Base-by-base conservation (phyloP, 2,888 invertebrate genomes). In the Spialia ferax region DNA sequence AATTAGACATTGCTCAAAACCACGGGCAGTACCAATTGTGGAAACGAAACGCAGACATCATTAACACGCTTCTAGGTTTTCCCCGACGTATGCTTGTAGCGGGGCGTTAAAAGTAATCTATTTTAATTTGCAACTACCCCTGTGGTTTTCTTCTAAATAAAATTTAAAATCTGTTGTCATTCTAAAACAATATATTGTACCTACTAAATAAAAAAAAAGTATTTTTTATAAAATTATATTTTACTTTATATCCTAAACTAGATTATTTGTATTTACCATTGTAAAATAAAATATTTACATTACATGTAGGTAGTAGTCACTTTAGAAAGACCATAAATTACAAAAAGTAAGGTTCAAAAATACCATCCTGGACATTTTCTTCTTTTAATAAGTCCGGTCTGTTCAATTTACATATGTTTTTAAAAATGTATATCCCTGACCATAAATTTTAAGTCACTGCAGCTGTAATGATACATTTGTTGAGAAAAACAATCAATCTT, bases 71-170 rank as follows among this genome's bases (percentile, higher is more conserved):
- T n/a, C 87, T 97, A 45, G 95, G 96, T n/a, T 84, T 97, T 59
- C 97, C 97, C 8, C 96, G 96, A 79, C 96, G 95, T 70, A 95
- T 97, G 95, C 95, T 96, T 77, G 96, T 96, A 67, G 97, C 96
- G 50, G 97, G 97, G 62, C 96, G 95, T 84, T 95, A 87, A 45
- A 45, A 45, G 7, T 0, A 42, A 6, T 15, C 4, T 13, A 13
- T 35, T 35, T 35, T 13, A n/a, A n/a, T 29, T 29, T 29, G 29
- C 29, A 29, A 29, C 13, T 3, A 35, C 2, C 1, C 11, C 1
- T 35, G 13, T 35, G n/a, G 13, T 38, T 3, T 38, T 4, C 4
- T 38, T n/a, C 23, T 2, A 0, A 48, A 23, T 45, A 23, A 66
- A 22, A 54, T 54, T 22, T 13, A 22, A 50, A 42, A 15, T 23